Evolutionary conservation across 2,888 invertebrate genomes (phyloP).

Genomic region (Xanthia togata): DNA sequence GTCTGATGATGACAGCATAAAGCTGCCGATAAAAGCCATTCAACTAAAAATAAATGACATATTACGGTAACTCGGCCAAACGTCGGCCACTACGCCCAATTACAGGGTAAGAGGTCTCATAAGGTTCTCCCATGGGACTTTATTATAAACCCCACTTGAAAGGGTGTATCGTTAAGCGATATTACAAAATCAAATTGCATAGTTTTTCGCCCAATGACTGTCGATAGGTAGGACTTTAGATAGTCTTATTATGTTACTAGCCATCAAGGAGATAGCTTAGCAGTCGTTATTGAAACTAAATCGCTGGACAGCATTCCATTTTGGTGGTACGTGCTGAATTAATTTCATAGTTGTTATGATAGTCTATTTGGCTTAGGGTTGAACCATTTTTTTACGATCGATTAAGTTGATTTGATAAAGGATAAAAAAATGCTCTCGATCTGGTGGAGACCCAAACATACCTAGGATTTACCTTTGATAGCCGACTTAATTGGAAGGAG

Average conservation of each 20-base stretch:
- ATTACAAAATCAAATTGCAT: conserved; percentile 72
- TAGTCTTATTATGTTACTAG: conserved; percentile 43
- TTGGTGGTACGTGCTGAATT: conserved; percentile 36
- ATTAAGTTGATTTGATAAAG: background rate
- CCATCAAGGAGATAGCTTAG: conserved; percentile 46
- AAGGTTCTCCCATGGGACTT: conserved; percentile 69
- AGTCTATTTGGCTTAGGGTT: background rate
- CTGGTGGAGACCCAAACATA: too few relatives aligned
- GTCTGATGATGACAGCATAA: conserved; percentile 44
- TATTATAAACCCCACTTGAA: conserved; percentile 70
- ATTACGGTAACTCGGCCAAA: conserved; percentile 62
- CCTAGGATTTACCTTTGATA: too few relatives aligned
- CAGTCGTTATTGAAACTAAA: conserved; percentile 48
- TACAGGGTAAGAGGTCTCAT: conserved; percentile 65
- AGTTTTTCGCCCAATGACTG: conserved; percentile 67
- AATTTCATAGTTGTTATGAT: conserved; percentile 33
- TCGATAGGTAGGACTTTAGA: conserved; percentile 37
- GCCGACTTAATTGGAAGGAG: too few relatives aligned
- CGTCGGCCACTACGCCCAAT: conserved; percentile 60
- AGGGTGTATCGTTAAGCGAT: conserved; percentile 69
- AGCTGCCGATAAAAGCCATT: conserved; percentile 52
- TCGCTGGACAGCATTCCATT: conserved; percentile 32
- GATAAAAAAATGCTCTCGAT: background rate
- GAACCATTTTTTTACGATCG: background rate
- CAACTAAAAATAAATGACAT: conserved; percentile 69